Evolutionary conservation across 2,888 invertebrate species (phyloP).

Genomic region (Hydropsyche betteni): DNA sequence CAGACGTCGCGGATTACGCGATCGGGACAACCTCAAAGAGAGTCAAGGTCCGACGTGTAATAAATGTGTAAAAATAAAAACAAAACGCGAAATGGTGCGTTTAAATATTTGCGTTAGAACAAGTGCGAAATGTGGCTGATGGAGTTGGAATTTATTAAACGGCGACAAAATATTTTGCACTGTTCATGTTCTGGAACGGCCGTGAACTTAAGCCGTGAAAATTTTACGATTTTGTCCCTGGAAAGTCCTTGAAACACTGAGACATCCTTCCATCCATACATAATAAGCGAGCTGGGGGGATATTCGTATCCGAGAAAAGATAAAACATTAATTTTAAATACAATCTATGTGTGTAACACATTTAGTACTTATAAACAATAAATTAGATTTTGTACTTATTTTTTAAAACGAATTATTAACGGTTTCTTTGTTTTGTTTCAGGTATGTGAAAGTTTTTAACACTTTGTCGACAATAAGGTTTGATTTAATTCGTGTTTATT

Average conservation of each 20-base stretch:
- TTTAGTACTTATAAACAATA: neutral
- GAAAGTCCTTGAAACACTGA: too few relatives aligned
- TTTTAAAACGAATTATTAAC: neutral
- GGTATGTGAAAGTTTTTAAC: neutral
- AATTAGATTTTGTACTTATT: neutral
- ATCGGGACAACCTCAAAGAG: constrained; percentile 7
- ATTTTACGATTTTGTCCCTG: too few relatives aligned
- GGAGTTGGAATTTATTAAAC: too few relatives aligned
- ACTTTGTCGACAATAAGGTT: neutral
- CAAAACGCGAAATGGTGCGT: neutral
- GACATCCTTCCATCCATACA: too few relatives aligned
- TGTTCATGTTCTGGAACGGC: too few relatives aligned
- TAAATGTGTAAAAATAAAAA: neutral
- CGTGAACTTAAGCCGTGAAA: too few relatives aligned
- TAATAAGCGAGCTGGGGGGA: too few relatives aligned
- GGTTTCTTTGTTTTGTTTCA: neutral
- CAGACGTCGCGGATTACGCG: neutral
- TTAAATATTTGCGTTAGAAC: constrained; percentile 1
- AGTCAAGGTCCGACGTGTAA: constrained; percentile 4
- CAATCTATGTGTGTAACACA: too few relatives aligned
- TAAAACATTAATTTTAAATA: too few relatives aligned
- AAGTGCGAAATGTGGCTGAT: neutral
- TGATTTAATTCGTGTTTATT: too few relatives aligned
- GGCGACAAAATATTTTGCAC: too few relatives aligned
- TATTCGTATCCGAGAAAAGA: too few relatives aligned